Base-by-base conservation (phyloP, 2,888 invertebrate genomes). In the Gryllus longicercus region DNA sequence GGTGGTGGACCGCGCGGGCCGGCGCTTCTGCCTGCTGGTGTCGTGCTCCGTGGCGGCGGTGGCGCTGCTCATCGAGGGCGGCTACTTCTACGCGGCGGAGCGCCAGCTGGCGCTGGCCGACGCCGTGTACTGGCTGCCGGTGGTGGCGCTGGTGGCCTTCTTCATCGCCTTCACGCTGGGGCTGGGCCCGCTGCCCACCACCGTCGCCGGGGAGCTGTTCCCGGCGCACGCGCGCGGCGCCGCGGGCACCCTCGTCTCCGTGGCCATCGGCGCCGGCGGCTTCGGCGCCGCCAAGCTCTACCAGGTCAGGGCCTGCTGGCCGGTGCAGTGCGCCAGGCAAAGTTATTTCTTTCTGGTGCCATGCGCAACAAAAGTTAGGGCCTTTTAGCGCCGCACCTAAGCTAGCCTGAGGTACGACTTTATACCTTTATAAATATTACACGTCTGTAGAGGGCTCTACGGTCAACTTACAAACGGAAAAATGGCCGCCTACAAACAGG, bases 111-210 rank as follows among this genome's bases (percentile, higher is more conserved):
- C 14, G 14, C 16, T 18, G 4, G 14, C 8, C 63, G 14, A 14
- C 1, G n/a, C 63, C 16, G 1, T n/a, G n/a, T 14, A 63, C n/a
- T 63, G 63, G 63, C 63, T 63, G 63, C 63, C 63, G 14, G 63
- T 63, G 16, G 63, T 63, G n/a, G 63, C 63, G n/a, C n/a, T 63
- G 8, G 63, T 63, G 16, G 63, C 63, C 16, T 63, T 18, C 63
- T 63, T 63, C 63, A 63, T 63, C 63, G 63, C 63, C 63, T 63
- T 63, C 63, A 63, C 63, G 3, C n/a, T 63, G 63, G 63, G 63
- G 0, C 63, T 63, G 63, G 63, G 63, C n/a, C 63, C 63, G 63
- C 63, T 63, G 63, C 63, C 63, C 16, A 63, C 63, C n/a, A n/a
- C 63, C 5, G 63, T 63, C 16, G 63, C 63, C n/a, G 63, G 63